These are phyloP conservation scores for Rousettus madagascariensis DNA, from an alignment of 2,797 vertebrate species.

Conservation along the genomic window DNA sequence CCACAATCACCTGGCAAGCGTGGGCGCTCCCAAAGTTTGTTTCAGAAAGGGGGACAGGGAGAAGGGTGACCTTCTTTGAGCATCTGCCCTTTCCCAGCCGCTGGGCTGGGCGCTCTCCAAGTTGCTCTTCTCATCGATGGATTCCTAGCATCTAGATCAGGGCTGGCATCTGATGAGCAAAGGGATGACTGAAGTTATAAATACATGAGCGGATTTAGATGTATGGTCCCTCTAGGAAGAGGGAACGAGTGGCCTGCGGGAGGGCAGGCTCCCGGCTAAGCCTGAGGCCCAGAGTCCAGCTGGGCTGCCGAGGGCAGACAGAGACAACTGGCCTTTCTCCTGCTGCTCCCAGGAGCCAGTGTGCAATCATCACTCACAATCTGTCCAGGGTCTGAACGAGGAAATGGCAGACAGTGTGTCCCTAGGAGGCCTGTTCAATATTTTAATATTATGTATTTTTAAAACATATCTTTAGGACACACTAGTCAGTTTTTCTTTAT, in stretches of 20 bases:
- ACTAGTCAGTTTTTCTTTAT: not conserved
- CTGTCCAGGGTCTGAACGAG: not conserved
- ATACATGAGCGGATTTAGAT: not conserved
- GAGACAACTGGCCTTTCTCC: not conserved
- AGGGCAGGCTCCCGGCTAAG: not conserved
- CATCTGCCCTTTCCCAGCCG: not conserved
- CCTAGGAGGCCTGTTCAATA: slow-evolving; percentile 4
- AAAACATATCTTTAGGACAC: not conserved
- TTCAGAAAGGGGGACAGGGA: not conserved
- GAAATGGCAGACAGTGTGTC: not conserved
- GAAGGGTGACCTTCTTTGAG: not conserved
- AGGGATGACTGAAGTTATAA: not conserved
- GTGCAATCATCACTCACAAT: not conserved
- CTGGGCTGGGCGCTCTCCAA: not conserved
- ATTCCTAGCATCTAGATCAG: not conserved
- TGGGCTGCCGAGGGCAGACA: too few species aligned
- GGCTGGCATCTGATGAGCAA: not conserved
- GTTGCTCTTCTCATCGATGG: not conserved
- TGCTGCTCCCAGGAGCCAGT: not conserved
- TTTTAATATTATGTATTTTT: slow-evolving; percentile 24
- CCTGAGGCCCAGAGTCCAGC: rapidly evolving
- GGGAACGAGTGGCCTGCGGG: rapidly evolving
- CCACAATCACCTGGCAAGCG: rapidly evolving
- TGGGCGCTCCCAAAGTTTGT: not conserved
- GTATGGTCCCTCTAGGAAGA: rapidly evolving